A percentile compares a stretch with the other conserved stretches of the same genome.
Evolutionary conservation across 1,140 invertebrate species (phyloP).

Genomic region (Bombus ignitus): DNA sequence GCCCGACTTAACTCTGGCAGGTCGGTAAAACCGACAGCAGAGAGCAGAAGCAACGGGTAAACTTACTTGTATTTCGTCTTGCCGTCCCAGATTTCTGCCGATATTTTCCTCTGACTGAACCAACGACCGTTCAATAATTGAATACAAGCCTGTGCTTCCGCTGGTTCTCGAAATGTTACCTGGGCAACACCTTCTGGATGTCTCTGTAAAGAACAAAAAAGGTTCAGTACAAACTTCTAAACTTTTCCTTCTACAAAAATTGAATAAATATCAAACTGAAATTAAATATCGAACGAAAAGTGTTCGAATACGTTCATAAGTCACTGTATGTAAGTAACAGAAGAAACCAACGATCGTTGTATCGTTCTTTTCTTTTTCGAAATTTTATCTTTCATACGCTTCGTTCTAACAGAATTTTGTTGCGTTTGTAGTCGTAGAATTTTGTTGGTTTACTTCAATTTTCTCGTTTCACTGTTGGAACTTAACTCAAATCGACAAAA

Average conservation of each 20-base stretch:
- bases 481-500: background rate
- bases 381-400: background rate
- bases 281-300: background rate
- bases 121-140: constrained; percentile 94
- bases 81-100: constrained; percentile 97
- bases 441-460: background rate
- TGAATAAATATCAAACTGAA: background rate
- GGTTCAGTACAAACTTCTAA: background rate
- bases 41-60: constrained; percentile 17
- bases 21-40: background rate
- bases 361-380: too few relatives aligned
- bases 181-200: constrained; percentile 97
- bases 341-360: too few relatives aligned
- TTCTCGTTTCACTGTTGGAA: background rate
- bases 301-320: too few relatives aligned
- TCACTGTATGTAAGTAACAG: too few relatives aligned
- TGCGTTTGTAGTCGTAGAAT: background rate
- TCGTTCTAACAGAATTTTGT: background rate
- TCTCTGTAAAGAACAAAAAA: constrained; percentile 82
- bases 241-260: background rate
- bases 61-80: constrained; percentile 94
- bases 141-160: constrained; percentile 95
- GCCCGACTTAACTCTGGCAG: background rate
- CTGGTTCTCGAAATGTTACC: constrained; percentile 94
- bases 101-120: constrained; percentile 93